Evolutionary conservation across 2,888 invertebrate genomes (phyloP).

Genomic region (Pegoplata infirma): DNA sequence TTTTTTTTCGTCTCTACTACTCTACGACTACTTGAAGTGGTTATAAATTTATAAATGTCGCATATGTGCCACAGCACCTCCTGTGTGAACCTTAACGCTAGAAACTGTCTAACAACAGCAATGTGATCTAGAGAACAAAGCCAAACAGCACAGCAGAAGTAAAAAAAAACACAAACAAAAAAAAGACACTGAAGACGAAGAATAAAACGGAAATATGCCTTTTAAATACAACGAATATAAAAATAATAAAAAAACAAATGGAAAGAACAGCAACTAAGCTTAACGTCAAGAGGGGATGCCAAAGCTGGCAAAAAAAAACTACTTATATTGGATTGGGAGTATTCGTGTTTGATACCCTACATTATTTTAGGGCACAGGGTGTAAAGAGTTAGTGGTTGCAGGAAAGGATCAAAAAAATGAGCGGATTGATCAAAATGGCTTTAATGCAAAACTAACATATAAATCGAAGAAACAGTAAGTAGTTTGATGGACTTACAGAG

Average conservation of each 20-base stretch:
- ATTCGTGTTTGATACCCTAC: neutral
- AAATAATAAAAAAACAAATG: too few species aligned
- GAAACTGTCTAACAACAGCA: conserved; percentile 57
- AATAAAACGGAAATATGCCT: conserved; percentile 60
- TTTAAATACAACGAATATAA: conserved; percentile 47
- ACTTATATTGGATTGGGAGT: conserved; percentile 5
- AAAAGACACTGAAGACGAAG: conserved; percentile 44
- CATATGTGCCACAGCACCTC: conserved; percentile 65
- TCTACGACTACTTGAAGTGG: conserved; percentile 59
- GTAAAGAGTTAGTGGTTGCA: too few species aligned
- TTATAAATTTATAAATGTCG: conserved; percentile 67
- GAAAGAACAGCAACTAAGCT: conserved; percentile 41
- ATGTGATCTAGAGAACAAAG: conserved; percentile 41
- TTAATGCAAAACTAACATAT: too few species aligned
- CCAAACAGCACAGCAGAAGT: conserved; percentile 10
- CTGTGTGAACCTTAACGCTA: conserved; percentile 61
- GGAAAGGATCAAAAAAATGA: too few species aligned
- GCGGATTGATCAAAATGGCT: too few species aligned
- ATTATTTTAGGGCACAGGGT: too few species aligned
- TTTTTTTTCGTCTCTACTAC: conserved; percentile 27
- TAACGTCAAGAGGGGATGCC: conserved; percentile 26
- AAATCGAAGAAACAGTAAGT: too few species aligned
- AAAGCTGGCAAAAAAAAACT: conserved; percentile 4
- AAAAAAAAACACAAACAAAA: conserved; percentile 26
- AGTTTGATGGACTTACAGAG: too few species aligned